These are phyloP conservation scores for Dynastes maya DNA, from an alignment of 2,888 invertebrate species.

Conservation along the genomic window DNA sequence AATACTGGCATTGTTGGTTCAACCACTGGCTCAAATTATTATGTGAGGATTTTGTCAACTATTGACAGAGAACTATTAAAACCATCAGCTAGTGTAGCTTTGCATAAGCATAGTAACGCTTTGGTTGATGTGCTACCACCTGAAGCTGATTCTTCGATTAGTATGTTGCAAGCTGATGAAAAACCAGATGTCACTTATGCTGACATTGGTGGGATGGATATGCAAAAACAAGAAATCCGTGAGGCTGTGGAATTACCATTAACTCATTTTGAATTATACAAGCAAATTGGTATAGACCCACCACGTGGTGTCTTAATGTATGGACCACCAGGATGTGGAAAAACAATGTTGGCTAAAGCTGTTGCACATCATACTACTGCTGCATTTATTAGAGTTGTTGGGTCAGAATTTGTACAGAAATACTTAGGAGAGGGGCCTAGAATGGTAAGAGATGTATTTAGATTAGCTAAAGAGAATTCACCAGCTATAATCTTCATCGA, in stretches of 20 bases:
- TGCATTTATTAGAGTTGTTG: constrained; percentile 98
- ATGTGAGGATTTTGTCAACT: constrained; percentile 97
- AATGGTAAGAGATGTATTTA: constrained; percentile 99
- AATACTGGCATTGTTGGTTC: constrained; percentile 99
- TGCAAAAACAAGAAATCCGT: constrained; percentile 99
- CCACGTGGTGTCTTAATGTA: constrained; percentile 99
- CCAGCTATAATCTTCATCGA: constrained; percentile 99
- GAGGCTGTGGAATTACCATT: constrained; percentile 98
- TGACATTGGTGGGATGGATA: constrained; percentile 99
- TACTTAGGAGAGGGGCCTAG: constrained; percentile 99
- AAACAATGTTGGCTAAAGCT: constrained; percentile 99
- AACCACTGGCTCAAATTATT: constrained; percentile 99
- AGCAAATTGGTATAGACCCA: constrained; percentile 99
- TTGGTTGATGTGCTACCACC: constrained; percentile 98
- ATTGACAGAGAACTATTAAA: constrained; percentile 97
- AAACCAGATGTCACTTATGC: constrained; percentile 98
- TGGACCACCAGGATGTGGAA: constrained; percentile 99
- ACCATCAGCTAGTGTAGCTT: constrained; percentile 97
- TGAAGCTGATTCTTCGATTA: constrained; percentile 98
- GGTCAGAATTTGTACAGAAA: constrained; percentile 99
- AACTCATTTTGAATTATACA: constrained; percentile 98
- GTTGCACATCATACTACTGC: constrained; percentile 99
- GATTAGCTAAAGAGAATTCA: constrained; percentile 98
- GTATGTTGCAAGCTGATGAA: constrained; percentile 98
- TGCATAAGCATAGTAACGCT: constrained; percentile 99